Conservation (phyloP, 2,888 invertebrate genomes). For the Nymphalis urticae region DNA sequence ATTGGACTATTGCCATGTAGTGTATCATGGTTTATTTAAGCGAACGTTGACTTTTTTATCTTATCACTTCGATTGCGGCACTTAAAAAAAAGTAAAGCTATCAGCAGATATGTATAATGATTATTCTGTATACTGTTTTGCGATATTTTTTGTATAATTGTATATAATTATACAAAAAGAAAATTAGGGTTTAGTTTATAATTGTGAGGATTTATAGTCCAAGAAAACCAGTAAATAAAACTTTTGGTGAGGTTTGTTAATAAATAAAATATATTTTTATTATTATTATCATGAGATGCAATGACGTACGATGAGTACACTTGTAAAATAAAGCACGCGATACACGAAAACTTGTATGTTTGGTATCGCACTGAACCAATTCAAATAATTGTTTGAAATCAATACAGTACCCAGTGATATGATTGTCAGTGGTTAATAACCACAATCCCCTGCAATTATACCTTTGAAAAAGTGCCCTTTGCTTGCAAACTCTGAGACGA, state of each 20-base stretch:
- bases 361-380: slow-evolving; percentile 2
- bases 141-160: not conserved
- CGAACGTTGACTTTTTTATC: slow-evolving; percentile 54
- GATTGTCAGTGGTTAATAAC: slow-evolving; percentile 65
- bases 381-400: slow-evolving; percentile 34
- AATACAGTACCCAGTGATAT: slow-evolving; percentile 53
- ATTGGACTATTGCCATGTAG: slow-evolving; percentile 42
- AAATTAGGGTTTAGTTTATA: no score
- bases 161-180: no score
- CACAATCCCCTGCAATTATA: slow-evolving; percentile 70
- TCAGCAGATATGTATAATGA: slow-evolving; percentile 12
- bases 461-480: slow-evolving; percentile 70
- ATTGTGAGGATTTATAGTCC: no score
- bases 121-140: slow-evolving; percentile 3
- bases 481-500: slow-evolving; percentile 30
- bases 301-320: no score
- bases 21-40: slow-evolving; percentile 50
- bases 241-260: no score
- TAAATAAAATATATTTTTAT: no score
- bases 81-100: slow-evolving; percentile 35
- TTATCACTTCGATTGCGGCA: slow-evolving; percentile 44
- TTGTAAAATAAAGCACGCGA: no score
- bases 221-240: no score
- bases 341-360: not conserved
- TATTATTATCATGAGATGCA: no score